Evolutionary conservation across 2,797 vertebrate species (phyloP).

Genomic region (Microctenopoma steveboyesi): DNA sequence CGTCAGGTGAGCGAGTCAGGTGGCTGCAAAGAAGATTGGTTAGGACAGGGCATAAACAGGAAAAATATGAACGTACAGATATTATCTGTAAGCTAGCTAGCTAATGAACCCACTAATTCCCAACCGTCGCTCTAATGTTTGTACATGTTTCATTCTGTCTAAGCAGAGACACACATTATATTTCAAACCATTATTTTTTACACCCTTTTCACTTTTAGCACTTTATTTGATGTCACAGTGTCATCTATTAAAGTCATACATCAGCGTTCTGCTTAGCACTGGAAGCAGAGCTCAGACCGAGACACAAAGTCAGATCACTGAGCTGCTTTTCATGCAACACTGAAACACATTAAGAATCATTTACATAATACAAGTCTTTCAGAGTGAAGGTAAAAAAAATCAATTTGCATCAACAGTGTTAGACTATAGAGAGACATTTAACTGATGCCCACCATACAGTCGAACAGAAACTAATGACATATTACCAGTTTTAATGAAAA

Average conservation of each 20-base stretch:
- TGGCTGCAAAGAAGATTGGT: too few species aligned
- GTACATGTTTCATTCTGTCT: too few species aligned
- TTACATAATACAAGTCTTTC: constrained; percentile 6
- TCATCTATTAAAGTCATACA: neutral
- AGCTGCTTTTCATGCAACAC: constrained; percentile 7
- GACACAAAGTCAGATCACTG: constrained; percentile 10
- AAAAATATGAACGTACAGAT: too few species aligned
- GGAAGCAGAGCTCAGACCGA: neutral
- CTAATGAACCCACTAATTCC: too few species aligned
- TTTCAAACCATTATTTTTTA: neutral
- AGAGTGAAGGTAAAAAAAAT: neutral
- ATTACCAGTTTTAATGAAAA: constrained; percentile 51
- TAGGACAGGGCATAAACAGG: too few species aligned
- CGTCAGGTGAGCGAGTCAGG: too few species aligned
- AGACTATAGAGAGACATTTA: constrained; percentile 31
- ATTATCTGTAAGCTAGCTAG: too few species aligned
- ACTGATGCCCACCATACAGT: constrained; percentile 18
- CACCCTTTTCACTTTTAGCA: neutral
- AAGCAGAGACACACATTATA: neutral
- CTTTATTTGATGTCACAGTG: neutral
- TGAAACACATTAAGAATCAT: constrained; percentile 21
- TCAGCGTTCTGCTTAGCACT: neutral
- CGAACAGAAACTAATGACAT: constrained; percentile 42
- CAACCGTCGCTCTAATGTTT: too few species aligned
- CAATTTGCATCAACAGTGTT: constrained; percentile 6